Conservation (phyloP, 2,888 invertebrate species). For the Chaetogeoica ovagalla region DNA sequence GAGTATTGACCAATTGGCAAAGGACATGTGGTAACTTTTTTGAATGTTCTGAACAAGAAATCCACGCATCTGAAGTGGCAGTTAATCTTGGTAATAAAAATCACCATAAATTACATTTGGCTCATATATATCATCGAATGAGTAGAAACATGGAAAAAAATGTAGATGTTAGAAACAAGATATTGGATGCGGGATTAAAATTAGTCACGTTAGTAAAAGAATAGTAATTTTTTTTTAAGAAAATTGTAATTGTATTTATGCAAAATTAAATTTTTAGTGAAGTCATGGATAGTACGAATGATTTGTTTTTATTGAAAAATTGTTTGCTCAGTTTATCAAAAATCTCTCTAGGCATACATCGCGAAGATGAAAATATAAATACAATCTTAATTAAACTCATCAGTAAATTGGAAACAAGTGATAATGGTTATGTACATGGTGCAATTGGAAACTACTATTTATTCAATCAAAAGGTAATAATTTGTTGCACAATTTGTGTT, state of each 20-base stretch:
- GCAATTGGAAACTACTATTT: constrained; percentile 44
- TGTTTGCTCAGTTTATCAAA: constrained; percentile 35
- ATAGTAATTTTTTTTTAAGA: too few relatives aligned
- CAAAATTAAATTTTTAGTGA: constrained; percentile 23
- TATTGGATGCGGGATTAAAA: background rate
- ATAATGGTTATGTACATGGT: constrained; percentile 39
- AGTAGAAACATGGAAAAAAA: constrained; percentile 1
- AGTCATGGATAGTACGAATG: constrained; percentile 12
- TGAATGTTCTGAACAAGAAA: constrained; percentile 29
- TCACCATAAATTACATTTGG: constrained; percentile 36
- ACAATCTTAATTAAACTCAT: constrained; percentile 14
- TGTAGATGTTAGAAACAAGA: background rate
- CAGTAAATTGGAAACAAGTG: constrained; percentile 1
- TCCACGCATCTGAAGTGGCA: constrained; percentile 15
- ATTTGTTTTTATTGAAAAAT: constrained; percentile 28
- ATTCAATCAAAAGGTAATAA: constrained; percentile 21
- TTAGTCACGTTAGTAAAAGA: constrained; percentile 16
- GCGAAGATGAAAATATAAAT: background rate
- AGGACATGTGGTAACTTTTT: background rate
- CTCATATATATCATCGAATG: constrained; percentile 18
- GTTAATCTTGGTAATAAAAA: constrained; percentile 29
- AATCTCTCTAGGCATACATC: background rate
- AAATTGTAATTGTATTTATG: too few relatives aligned
- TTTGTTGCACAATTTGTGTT: background rate
- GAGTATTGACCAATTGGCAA: constrained; percentile 23